Base-by-base conservation (phyloP, 2,113 vertebrate species). In the Heterotis niloticus region DNA sequence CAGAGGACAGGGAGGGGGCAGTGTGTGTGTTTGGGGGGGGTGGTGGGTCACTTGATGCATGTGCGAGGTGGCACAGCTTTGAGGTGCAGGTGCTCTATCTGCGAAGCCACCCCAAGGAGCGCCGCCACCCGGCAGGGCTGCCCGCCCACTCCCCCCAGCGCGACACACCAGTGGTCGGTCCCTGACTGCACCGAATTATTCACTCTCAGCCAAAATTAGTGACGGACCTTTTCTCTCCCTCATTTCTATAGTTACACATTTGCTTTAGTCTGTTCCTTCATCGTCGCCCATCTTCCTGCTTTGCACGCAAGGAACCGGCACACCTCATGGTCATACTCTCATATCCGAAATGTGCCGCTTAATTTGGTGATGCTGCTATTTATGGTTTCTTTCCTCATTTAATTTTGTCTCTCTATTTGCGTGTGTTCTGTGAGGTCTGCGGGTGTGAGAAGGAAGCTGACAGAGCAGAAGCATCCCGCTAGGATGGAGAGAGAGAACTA, bases 141-240 rank as follows among this genome's bases (percentile, higher is more conserved):
- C 28, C 56, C 71, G 23, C 59, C 44, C 70, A 73, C 62, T 57
- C 64, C 75, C 16, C 77, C 26, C 17, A 69, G 64, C 75, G 64
- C 74, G 73, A 75, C 24, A 72, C 24, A 51, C 69, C 68, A 81
- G 75, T 64, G 80, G 78, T 81, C 34, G 80, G 34, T 82, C 51
- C 81, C 81, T 44, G 74, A 84, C 87, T 80, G 64, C 80, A 78
- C 80, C 79, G 68, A 86, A 76, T 80, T 83, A 88, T 87, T 89
- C 79, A 86, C 78, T 80, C 75, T 14, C 60, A 79, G 77, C 83
- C 79, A 79, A 82, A 81, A 87, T 70, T 65, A 81, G 77, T 34
- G 67, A 77, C 75, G 34, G 13, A 26, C 67, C 34, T 70, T 57
- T 24, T 81, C 75, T 70, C 78, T 80, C 72, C 7, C 60, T 72